Base-by-base conservation (phyloP, 1,140 invertebrate species). In the Diploscapter pachys region DNA sequence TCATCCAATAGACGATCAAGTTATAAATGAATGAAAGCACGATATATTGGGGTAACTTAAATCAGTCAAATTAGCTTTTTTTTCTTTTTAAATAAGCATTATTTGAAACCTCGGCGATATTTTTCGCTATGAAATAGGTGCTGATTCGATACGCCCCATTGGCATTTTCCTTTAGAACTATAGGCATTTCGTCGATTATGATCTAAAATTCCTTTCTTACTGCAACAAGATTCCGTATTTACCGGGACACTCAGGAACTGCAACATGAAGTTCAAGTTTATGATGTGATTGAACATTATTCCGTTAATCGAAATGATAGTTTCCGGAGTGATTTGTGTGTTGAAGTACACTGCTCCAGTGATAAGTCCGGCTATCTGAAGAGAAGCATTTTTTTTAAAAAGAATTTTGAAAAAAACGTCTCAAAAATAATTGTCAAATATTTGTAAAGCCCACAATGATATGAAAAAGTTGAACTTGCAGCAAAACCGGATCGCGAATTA, bases 231-330 rank as follows among this genome's bases (percentile, higher is more conserved):
- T 31, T 31, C 31, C 31, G 31, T 31, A 84, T 93, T 67, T 63
- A 80, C 80, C 6, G 53, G 75, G 64, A 85, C 85, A 64, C 86
- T 84, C 57, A 81, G 80, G 71, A 88, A 88, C 53, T 93, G 86
- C 93, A 96, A 80, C 86, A 86, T 80, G 66, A 83, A 80, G 73
- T 81, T 81, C 82, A 87, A 79, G 61, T 82, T 83, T 54, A 79
- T 56, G 61, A 81, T 71, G 4, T 70, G 91, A 71, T 96, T 90
- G 84, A 96, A 97, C 50, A 97, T 89, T 11, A 92, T 93, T 66
- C 95, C 95, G 85, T 96, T 96, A 73, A 97, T 94, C 85, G 97
- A 97, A 90, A 93, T 93, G 0, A 96, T 92, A 4, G 93, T 93
- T 80, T 93, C 91, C 86, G 95, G 91, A 81, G 92, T 90, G 54